Conservation (phyloP, 1,140 invertebrate genomes). For the Drosophila mojavensis region DNA sequence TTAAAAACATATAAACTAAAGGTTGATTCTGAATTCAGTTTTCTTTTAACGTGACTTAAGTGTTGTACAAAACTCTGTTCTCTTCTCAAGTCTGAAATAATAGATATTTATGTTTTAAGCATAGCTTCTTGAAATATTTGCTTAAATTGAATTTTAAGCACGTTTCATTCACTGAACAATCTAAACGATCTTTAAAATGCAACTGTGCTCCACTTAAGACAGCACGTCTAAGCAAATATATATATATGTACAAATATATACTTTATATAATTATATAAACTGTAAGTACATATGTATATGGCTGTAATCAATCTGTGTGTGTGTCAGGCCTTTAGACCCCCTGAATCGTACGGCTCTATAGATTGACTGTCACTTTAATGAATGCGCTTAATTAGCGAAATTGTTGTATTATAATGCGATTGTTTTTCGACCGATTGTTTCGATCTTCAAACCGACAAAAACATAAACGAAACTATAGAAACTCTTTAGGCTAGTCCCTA, state of each 20-base stretch:
- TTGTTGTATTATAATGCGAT: slow-evolving; percentile 32
- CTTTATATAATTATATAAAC: neutral
- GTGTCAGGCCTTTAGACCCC: slow-evolving; percentile 4
- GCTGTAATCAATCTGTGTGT: slow-evolving; percentile 39
- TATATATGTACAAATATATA: neutral
- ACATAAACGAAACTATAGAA: neutral
- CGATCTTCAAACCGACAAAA: neutral
- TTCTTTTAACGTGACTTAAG: no score
- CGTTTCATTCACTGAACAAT: slow-evolving; percentile 40
- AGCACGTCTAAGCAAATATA: slow-evolving; percentile 33
- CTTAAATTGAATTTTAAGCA: slow-evolving; percentile 31
- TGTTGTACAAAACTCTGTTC: no score
- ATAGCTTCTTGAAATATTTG: neutral
- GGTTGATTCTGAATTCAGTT: no score
- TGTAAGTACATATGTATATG: neutral
- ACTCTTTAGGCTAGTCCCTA: neutral
- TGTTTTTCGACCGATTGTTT: slow-evolving; percentile 31
- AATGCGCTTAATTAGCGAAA: slow-evolving; percentile 48
- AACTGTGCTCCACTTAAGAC: slow-evolving; percentile 47
- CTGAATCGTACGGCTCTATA: neutral
- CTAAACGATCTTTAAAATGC: slow-evolving; percentile 36
- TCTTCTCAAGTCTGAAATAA: neutral
- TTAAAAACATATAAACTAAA: no score
- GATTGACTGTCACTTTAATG: slow-evolving; percentile 15
- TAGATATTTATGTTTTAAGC: slow-evolving; percentile 9